phyloP scores from a whole-genome alignment of 2,888 invertebrate species.

The Cerastis rubricosa region DNA sequence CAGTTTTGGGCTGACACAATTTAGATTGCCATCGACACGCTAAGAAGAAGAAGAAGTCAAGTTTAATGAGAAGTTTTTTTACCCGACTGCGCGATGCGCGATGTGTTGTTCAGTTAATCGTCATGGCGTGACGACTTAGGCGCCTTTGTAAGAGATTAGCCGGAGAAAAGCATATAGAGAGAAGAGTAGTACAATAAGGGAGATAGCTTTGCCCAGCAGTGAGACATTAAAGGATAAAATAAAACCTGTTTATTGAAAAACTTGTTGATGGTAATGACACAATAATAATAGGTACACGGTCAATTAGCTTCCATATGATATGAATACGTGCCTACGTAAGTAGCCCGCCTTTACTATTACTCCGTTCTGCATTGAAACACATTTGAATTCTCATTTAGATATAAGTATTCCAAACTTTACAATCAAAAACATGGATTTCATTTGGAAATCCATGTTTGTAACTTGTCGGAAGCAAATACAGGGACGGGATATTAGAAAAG shows the following conservation, averaged over 20 bases:
- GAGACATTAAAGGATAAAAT: not conserved
- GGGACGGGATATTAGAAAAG: too few relatives aligned
- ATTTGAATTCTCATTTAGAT: too few relatives aligned
- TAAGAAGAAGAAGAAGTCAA: too few relatives aligned
- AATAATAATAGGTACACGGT: not conserved
- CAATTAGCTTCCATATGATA: not conserved
- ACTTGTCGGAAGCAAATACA: not conserved
- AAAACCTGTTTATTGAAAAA: constrained; percentile 23
- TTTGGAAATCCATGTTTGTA: not conserved
- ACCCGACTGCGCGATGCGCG: too few relatives aligned
- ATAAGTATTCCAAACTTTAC: not conserved
- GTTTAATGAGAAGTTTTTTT: too few relatives aligned
- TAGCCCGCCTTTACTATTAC: too few relatives aligned
- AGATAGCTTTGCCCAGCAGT: not conserved
- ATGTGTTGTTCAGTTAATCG: too few relatives aligned
- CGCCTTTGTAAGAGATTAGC: not conserved
- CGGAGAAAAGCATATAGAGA: not conserved
- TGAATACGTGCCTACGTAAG: not conserved
- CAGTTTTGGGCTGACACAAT: too few relatives aligned
- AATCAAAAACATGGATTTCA: not conserved
- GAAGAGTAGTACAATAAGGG: not conserved
- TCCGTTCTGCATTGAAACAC: not conserved
- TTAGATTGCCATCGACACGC: too few relatives aligned
- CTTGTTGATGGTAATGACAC: not conserved
- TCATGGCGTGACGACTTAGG: not conserved